Conservation (phyloP, 2,113 vertebrate genomes). For the Daboia siamensis region DNA sequence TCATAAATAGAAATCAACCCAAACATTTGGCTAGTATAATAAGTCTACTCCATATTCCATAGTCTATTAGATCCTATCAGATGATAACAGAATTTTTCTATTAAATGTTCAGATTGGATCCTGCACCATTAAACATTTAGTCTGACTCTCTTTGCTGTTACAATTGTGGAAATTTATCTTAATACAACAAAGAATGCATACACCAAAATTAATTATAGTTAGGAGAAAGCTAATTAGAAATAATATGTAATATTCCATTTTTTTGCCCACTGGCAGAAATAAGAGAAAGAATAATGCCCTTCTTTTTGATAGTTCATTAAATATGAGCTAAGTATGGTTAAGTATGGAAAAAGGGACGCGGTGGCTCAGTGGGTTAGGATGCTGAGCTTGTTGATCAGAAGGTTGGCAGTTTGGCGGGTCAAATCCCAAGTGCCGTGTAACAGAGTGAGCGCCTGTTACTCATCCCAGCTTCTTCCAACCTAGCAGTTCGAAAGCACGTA, state of each 20-base stretch:
- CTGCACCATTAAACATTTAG: not conserved
- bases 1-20: not conserved
- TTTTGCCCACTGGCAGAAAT: not conserved
- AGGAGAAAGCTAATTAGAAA: slow-evolving; percentile 43
- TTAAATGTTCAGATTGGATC: not conserved
- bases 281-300: slow-evolving; percentile 25
- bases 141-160: not conserved
- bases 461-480: too few species aligned
- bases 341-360: not conserved
- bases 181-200: not conserved
- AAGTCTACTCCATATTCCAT: not conserved
- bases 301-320: slow-evolving; percentile 16
- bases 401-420: too few species aligned
- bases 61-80: not conserved
- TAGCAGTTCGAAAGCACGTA: too few species aligned
- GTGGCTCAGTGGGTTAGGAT: too few species aligned
- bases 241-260: slow-evolving; percentile 35
- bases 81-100: slow-evolving; percentile 23
- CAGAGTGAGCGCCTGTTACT: too few species aligned
- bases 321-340: slow-evolving; percentile 14
- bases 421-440: too few species aligned
- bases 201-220: slow-evolving; percentile 22
- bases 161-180: not conserved
- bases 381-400: too few species aligned
- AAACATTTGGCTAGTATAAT: not conserved